Percentiles rank a stretch among this genome's conserved stretches.
Evolutionary conservation across 1,140 invertebrate species (phyloP).

Genomic region (Muscidifurax raptorellus): DNA sequence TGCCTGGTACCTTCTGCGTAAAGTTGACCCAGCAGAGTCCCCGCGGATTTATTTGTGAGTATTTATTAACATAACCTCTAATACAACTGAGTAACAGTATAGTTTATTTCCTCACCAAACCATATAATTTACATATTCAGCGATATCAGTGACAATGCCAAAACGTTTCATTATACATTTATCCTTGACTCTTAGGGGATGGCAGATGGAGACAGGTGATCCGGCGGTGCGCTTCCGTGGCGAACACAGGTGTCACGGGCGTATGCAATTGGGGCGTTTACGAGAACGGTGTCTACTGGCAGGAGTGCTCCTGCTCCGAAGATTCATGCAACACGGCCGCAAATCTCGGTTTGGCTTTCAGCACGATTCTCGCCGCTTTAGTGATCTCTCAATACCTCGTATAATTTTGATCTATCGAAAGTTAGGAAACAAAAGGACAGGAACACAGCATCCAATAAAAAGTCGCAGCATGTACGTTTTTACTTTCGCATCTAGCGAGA

Average conservation of each 20-base stretch:
- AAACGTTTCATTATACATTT: neutral
- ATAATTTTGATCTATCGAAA: constrained; percentile 3
- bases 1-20: constrained; percentile 95
- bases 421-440: neutral
- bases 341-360: constrained; percentile 40
- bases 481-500: neutral
- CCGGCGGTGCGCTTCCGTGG: constrained; percentile 90
- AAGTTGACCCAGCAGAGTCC: constrained; percentile 93
- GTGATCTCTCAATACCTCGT: neutral
- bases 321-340: constrained; percentile 86
- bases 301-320: constrained; percentile 94
- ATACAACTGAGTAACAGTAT: neutral
- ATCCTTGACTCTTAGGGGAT: constrained; percentile 81
- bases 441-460: neutral
- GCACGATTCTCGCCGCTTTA: constrained; percentile 19
- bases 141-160: too few relatives aligned
- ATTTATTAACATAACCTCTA: constrained; percentile 9
- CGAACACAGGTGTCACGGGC: constrained; percentile 91
- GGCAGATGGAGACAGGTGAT: constrained; percentile 95
- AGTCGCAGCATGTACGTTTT: neutral
- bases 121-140: too few relatives aligned
- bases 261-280: constrained; percentile 96
- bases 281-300: constrained; percentile 95
- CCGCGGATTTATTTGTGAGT: constrained; percentile 93
- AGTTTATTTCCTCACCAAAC: too few relatives aligned